phyloP scores from a whole-genome alignment of 2,113 vertebrate species.

The Caracal caracal region DNA sequence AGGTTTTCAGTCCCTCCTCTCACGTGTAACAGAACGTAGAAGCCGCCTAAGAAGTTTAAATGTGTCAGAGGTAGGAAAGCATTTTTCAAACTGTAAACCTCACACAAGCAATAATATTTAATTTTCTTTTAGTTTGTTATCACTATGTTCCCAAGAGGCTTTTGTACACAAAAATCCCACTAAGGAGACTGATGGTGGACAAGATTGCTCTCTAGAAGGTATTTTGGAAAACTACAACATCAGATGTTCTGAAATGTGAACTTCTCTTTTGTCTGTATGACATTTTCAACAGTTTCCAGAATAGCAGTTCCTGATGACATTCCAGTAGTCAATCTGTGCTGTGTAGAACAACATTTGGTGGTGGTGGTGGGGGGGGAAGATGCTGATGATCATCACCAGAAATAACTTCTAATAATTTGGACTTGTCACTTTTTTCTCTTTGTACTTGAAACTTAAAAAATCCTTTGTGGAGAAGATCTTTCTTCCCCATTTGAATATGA shows the following conservation, averaged over 20 bases:
- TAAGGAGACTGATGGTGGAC: neutral
- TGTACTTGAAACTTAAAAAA: constrained; percentile 49
- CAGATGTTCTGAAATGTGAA: neutral
- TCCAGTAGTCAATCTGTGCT: neutral
- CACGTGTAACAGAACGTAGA: neutral
- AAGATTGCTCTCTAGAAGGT: neutral
- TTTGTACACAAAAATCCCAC: neutral
- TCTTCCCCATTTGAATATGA: constrained; percentile 49
- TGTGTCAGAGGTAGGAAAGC: neutral
- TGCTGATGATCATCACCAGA: constrained; percentile 24
- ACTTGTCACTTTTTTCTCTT: neutral
- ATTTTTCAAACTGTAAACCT: neutral
- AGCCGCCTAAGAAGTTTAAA: neutral
- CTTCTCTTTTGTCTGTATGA: neutral
- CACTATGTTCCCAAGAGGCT: neutral
- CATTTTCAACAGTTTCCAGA: neutral
- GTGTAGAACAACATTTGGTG: neutral
- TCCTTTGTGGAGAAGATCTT: neutral
- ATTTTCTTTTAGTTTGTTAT: neutral
- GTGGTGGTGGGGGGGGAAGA: neutral
- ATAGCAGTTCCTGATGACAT: neutral
- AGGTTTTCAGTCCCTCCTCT: neutral
- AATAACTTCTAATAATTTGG: constrained; percentile 50
- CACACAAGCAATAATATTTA: neutral
- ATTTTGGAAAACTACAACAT: neutral